Evolutionary conservation across 2,113 vertebrate genomes (phyloP), one percentile per base, ranked within the genome.

Genomic region (Tor tambroides): DNA sequence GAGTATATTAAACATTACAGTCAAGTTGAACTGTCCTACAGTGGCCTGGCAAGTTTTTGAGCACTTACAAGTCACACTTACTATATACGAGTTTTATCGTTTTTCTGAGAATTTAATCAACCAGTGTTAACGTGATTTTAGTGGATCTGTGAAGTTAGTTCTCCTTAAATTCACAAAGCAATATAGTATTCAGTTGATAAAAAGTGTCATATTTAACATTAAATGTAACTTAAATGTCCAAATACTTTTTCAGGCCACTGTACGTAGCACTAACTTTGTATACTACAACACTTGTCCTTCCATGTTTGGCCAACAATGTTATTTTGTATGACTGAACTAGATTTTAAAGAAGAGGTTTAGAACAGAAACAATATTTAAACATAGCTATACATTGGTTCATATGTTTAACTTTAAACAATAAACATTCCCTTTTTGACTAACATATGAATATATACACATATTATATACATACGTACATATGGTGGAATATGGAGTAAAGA

Each of bases 401-500:
- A 89, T 79, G 84, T 61, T 88, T 86, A 87, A 90, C 91, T 90
- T 91, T 93, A 88, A 92, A 87, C 87, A 91, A 90, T 91, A 91
- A 80, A 91, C 12, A 78, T 92, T 94, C 93, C 93, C 92, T 93
- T 95, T 94, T 92, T 93, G 91, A 93, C 92, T 94, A 94, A 94
- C 89, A 91, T 92, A 71, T 89, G 92, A 93, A 94, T 93, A 93
- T 92, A 94, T 91, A 93, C 93, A 92, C 93, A 94, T 94, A 89
- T 84, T 87, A 89, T 92, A 85, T 88, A 91, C 87, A 89, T 72
- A 91, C 83, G 63, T 88, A 90, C 87, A 90, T 85, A 85, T 23
- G 92, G 75, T 80, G 82, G 85, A 89, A 92, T 87, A 91, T 88
- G 83, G 89, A 88, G 86, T 77, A 86, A 88, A 92, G 87, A 91